Percentiles rank a stretch among this genome's conserved stretches.
phyloP scores from a whole-genome alignment of 2,797 vertebrate genomes.

The Macropodus opercularis region DNA sequence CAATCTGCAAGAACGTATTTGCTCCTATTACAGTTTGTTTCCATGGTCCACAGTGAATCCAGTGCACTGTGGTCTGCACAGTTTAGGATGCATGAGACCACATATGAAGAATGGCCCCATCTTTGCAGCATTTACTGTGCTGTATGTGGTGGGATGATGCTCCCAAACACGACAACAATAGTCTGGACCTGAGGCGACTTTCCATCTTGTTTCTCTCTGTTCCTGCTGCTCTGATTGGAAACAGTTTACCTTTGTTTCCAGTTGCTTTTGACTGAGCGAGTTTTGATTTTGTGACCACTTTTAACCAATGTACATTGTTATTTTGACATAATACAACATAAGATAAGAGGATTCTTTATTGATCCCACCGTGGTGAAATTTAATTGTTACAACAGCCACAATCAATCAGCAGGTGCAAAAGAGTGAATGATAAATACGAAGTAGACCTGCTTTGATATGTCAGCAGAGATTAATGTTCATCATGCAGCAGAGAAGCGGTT shows the following conservation, averaged over 20 bases:
- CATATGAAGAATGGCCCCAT: constrained; percentile 15
- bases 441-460: constrained; percentile 12
- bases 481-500: constrained; percentile 21
- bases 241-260: constrained; percentile 2
- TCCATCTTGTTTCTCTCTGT: constrained; percentile 15
- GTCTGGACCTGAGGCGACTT: constrained; percentile 8
- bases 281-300: constrained; percentile 7
- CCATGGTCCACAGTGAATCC: background rate
- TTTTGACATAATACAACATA: background rate
- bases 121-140: constrained; percentile 9
- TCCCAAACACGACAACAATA: constrained; percentile 19
- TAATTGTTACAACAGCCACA: too few species aligned
- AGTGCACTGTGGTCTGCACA: too few species aligned
- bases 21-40: background rate
- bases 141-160: background rate
- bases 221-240: background rate
- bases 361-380: too few species aligned
- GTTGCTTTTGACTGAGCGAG: background rate
- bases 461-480: constrained; percentile 33
- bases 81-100: constrained; percentile 4
- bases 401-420: too few species aligned
- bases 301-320: background rate
- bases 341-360: too few species aligned
- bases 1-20: background rate
- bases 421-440: constrained; percentile 23